Conservation (phyloP, 2,888 invertebrate genomes). For the Scrobipalpa costella region DNA sequence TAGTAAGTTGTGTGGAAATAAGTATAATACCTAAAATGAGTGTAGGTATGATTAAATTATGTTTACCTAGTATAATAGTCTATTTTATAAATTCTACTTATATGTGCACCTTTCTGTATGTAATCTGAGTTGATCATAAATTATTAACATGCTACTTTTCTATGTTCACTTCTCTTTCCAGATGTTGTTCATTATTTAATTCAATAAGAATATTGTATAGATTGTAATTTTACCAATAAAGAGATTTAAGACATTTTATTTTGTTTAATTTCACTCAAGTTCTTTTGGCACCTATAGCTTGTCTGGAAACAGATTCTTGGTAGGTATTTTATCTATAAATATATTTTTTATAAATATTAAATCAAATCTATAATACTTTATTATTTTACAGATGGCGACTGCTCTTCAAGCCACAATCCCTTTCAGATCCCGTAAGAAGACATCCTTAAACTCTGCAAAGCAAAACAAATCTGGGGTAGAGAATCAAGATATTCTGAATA, state of each 20-base stretch:
- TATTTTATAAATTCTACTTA: neutral
- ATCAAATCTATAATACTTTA: neutral
- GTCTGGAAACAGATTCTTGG: neutral
- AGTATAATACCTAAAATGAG: neutral
- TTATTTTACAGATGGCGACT: constrained; percentile 69
- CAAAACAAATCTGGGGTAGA: constrained; percentile 51
- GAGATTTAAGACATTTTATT: neutral
- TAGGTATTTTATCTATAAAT: neutral
- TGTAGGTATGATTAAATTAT: neutral
- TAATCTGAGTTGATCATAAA: neutral
- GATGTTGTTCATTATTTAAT: neutral
- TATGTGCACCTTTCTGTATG: neutral
- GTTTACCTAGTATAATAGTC: neutral
- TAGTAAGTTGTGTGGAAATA: neutral
- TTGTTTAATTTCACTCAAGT: neutral
- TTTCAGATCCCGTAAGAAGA: constrained; percentile 74
- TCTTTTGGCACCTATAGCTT: neutral
- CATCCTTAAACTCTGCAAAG: constrained; percentile 39
- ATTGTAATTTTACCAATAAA: constrained; percentile 4
- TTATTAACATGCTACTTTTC: neutral
- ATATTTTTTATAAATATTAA: neutral
- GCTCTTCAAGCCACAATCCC: constrained; percentile 72
- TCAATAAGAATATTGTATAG: neutral
- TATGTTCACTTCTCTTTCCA: no score
- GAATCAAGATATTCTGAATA: constrained; percentile 55